A percentile compares a stretch with the other conserved stretches of the same genome.
These are phyloP conservation scores for Apeltes quadracus DNA, from an alignment of 2,113 vertebrate species.

Conservation along the genomic window DNA sequence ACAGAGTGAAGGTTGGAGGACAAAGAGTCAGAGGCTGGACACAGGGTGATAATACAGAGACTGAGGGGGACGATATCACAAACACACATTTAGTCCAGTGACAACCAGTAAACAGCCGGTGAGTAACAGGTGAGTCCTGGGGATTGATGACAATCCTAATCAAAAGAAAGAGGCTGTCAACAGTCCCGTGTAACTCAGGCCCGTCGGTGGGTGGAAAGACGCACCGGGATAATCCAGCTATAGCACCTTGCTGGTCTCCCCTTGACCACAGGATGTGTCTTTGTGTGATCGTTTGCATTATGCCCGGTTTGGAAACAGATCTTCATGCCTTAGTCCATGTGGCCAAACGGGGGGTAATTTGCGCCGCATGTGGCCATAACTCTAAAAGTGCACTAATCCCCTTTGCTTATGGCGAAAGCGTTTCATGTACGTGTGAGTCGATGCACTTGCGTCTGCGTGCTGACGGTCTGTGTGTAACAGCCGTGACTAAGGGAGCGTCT, in stretches of 20 bases:
- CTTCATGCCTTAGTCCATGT: neutral
- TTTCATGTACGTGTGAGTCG: conserved; percentile 5
- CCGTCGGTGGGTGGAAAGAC: neutral
- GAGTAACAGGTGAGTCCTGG: conserved; percentile 4
- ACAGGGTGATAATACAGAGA: neutral
- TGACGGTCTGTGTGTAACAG: conserved; percentile 32
- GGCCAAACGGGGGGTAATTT: neutral
- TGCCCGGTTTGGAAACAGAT: neutral
- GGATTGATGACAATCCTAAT: neutral
- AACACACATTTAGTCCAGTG: neutral
- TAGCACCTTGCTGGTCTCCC: neutral
- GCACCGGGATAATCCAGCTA: neutral
- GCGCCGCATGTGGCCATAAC: conserved; percentile 22
- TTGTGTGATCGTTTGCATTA: neutral
- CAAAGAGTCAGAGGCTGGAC: conserved; percentile 3
- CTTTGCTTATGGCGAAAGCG: neutral
- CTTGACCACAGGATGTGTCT: neutral
- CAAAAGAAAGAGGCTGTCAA: neutral
- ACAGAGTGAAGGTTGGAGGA: conserved; percentile 17
- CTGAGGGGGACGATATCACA: neutral
- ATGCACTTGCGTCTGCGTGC: conserved; percentile 9
- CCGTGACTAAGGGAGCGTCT: conserved; percentile 56
- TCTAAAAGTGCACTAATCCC: conserved; percentile 45
- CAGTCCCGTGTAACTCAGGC: neutral
- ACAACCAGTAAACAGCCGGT: neutral